Evolutionary conservation across 1,140 invertebrate species (phyloP).

Genomic region (Drosophila triauraria): DNA sequence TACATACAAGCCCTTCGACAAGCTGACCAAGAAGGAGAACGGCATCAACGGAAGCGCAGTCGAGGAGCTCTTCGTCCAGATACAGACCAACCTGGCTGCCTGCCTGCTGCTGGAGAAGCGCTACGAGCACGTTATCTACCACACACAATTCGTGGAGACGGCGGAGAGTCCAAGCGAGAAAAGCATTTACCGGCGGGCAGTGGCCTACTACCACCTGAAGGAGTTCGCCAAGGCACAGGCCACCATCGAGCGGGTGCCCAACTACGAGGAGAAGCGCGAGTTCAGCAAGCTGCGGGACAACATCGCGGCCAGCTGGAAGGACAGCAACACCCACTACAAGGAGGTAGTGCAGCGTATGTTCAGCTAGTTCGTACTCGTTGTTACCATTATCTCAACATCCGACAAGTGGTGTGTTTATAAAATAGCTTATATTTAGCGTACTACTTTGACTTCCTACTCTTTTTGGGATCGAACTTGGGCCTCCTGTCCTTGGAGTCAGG

Average conservation of each 20-base stretch:
- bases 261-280: conserved; percentile 78
- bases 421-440: conserved; percentile 44
- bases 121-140: conserved; percentile 80
- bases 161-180: conserved; percentile 70
- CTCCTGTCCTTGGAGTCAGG: conserved; percentile 45
- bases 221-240: conserved; percentile 76
- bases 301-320: conserved; percentile 67
- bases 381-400: conserved; percentile 13
- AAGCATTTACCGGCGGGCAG: conserved; percentile 76
- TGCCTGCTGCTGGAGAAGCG: conserved; percentile 77
- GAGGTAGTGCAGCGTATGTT: conserved; percentile 84
- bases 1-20: conserved; percentile 77
- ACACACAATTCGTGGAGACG: conserved; percentile 77
- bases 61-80: conserved; percentile 67
- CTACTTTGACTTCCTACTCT: conserved; percentile 53
- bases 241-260: conserved; percentile 63
- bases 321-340: conserved; percentile 74
- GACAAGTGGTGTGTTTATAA: conserved; percentile 27
- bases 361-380: conserved; percentile 52
- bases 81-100: conserved; percentile 80
- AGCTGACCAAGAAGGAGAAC: conserved; percentile 52
- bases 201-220: conserved; percentile 73
- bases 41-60: conserved; percentile 58
- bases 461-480: conserved; percentile 42
- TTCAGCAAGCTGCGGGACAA: conserved; percentile 69